Evolutionary conservation across 2,888 invertebrate genomes (phyloP), one percentile per base, ranked within the genome.

Genomic region (Mythimna pallens): DNA sequence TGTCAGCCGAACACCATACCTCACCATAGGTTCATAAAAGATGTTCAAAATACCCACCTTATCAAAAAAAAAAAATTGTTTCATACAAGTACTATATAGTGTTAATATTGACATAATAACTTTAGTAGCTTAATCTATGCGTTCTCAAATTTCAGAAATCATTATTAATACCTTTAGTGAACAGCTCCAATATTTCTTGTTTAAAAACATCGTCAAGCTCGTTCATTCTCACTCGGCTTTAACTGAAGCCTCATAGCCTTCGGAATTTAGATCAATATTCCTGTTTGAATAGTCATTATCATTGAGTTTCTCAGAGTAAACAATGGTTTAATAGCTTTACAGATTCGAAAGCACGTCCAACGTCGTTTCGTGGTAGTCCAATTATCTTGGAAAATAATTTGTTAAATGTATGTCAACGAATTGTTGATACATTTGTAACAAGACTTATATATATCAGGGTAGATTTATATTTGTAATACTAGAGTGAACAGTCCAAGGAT

Each of bases 241-340:
- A 54, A 61, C 30, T 50, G 55, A 20, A 59, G 36, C 77, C 65
- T 62, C 71, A 63, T 25, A 69, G 64, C 52, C 59, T 30, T 69
- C 61, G 62, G 63, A 55, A 73, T 67, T 74, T 66, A 70, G 61
- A 65, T 68, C 65, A 74, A 78, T 83, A 70, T 78, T 62, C 69
- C 36, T 83, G 64, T 78, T 85, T 83, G 78, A 84, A 83, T 75
- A 72, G 73, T 78, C 76, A 83, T 81, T 83, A 85, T 81, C 74
- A 81, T 72, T 83, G 76, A 78, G 71, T 65, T 70, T 69, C 68
- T 69, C 40, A 67, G 62, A 54, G 61, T 64, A 81, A 85, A 84
- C 81, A 84, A 81, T 69, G 68, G 64, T 63, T 75, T 76, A 82
- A 82, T 66, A 70, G 75, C 75, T 61, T 69, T 62, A 59, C 43